phyloP scores from a whole-genome alignment of 2,113 vertebrate genomes.

The Rhagologus leucostigma region DNA sequence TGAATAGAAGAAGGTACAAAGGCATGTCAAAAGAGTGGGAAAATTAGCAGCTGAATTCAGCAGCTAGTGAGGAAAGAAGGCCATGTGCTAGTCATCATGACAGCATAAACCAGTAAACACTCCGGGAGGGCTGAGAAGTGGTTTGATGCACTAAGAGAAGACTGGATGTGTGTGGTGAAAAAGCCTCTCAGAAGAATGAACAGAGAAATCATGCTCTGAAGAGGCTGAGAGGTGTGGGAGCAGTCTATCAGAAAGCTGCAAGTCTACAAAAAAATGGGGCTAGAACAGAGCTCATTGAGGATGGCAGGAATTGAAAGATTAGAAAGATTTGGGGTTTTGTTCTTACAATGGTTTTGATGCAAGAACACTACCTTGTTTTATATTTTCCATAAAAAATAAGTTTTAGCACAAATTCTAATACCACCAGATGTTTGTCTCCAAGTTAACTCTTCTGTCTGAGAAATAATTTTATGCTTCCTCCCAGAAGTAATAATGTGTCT shows the following conservation, averaged over 20 bases:
- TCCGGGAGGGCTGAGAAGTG: not conserved
- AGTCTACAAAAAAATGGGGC: not conserved
- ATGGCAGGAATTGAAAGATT: not conserved
- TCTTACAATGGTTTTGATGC: not conserved
- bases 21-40: not conserved
- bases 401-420: not conserved
- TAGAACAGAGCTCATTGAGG: not conserved
- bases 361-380: not conserved
- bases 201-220: not conserved
- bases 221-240: not conserved
- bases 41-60: slow-evolving; percentile 7
- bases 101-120: not conserved
- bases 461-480: not conserved
- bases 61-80: not conserved
- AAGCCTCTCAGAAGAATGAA: not conserved
- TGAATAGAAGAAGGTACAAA: slow-evolving; percentile 7
- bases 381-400: not conserved
- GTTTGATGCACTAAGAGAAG: not conserved
- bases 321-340: not conserved
- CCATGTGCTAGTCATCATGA: not conserved
- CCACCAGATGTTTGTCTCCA: not conserved
- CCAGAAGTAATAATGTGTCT: not conserved
- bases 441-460: not conserved
- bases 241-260: not conserved
- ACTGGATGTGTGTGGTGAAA: not conserved